Base-by-base conservation (phyloP, 2,888 invertebrate species). In the Gisinianus flammeolus region DNA sequence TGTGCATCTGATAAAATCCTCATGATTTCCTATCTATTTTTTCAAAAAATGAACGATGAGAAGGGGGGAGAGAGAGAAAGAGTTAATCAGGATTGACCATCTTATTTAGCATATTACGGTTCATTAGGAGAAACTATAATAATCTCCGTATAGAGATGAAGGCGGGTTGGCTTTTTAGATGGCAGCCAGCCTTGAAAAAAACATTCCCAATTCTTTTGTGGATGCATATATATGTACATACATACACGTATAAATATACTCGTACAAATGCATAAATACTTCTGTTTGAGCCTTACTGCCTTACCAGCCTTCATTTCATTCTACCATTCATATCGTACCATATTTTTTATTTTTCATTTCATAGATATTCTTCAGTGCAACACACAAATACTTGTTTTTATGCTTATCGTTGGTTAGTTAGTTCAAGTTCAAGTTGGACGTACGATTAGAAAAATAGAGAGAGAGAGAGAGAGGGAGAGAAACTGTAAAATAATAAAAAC, bases 61-160 rank as follows among this genome's bases (percentile, higher is more conserved):
- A 44, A 44, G 44, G 44, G 44, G 35, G 5, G 12, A 12, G 44
- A 44, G 44, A 64, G 64, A 28, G 33, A 19, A n/a, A 67, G 67
- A 52, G 52, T 52, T 81, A 82, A 82, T 81, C 82, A 82, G 79
- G 79, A 77, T 69, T 80, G 79, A 82, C 80, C 77, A 80, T 81
- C 82, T 79, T 80, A 82, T 82, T 82, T 81, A 81, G 82, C 80
- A 82, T 82, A 82, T 82, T 82, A 82, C 80, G 81, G 81, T 82
- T 82, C 82, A 82, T 82, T 82, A 82, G 81, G 70, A 52, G 6
- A 33, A 70, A n/a, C 22, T 70, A 44, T 24, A 58, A 44, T 44
- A 4, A 44, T 44, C 16, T 44, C 2, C 44, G 19, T 44, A 44
- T 2, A 12, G 3, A 35, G 5, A 4, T 56, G 22, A 5, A 58